Percentiles rank a stretch among this genome's conserved stretches.
phyloP scores from a whole-genome alignment of 2,113 vertebrate species.

The Gorsachius goisagi region DNA sequence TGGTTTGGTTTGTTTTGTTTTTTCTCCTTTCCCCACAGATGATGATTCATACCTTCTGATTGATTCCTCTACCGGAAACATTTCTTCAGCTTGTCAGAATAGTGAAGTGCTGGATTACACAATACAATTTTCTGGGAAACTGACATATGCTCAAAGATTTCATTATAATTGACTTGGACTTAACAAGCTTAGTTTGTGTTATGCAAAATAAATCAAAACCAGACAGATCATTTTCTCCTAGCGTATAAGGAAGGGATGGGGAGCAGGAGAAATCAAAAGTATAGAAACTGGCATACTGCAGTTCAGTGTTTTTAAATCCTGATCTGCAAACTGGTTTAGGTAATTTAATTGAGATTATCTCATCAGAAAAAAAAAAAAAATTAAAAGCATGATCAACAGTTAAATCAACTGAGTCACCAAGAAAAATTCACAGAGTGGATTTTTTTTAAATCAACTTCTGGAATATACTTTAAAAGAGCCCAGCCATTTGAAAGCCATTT shows the following conservation, averaged over 20 bases:
- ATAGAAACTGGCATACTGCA: neutral
- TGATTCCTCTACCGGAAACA: slow-evolving; percentile 10
- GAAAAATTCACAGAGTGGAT: neutral
- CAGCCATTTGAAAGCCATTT: neutral
- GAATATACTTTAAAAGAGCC: neutral
- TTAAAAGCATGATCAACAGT: neutral
- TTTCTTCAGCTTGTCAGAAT: slow-evolving; percentile 30
- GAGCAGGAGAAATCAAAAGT: neutral
- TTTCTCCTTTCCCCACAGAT: neutral
- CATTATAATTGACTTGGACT: slow-evolving; percentile 17
- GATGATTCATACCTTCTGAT: neutral
- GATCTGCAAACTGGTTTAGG: neutral
- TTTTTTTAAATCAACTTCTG: neutral
- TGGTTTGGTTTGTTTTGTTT: too few species aligned
- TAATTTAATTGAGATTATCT: neutral
- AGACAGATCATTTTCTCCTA: neutral
- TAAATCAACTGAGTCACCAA: neutral
- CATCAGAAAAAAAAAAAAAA: neutral
- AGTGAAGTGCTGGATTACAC: neutral
- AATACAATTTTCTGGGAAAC: neutral
- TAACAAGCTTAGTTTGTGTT: slow-evolving; percentile 16
- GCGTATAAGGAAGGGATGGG: neutral
- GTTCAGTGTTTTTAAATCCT: neutral
- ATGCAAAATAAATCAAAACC: slow-evolving; percentile 6
- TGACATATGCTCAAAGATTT: slow-evolving; percentile 29